These are phyloP conservation scores for Psephotus haematonotus DNA, from an alignment of 2,113 vertebrate species.

Conservation along the genomic window DNA sequence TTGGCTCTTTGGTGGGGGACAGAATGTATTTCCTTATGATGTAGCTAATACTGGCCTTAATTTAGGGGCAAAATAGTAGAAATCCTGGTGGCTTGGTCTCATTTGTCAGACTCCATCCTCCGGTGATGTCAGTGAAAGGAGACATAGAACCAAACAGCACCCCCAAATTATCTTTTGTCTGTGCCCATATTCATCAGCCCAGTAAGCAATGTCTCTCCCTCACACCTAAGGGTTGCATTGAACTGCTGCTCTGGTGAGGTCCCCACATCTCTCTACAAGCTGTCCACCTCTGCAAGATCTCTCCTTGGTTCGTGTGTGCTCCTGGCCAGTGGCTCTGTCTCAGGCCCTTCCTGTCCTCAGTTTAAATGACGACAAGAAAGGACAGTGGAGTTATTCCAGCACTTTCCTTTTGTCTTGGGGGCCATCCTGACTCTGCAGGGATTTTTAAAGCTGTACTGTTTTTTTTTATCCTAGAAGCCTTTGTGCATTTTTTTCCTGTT, in stretches of 20 bases:
- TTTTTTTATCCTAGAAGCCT: neutral
- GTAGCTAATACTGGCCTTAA: neutral
- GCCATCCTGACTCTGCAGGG: neutral
- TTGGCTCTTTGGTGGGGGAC: neutral
- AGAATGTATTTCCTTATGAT: neutral
- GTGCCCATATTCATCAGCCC: neutral
- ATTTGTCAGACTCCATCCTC: neutral
- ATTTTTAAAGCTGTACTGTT: neutral
- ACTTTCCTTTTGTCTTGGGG: neutral
- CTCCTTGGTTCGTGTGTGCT: neutral
- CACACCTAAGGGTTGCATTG: neutral
- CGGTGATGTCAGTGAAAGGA: neutral
- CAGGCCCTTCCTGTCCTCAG: neutral
- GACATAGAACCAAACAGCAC: rapidly evolving
- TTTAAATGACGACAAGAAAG: neutral
- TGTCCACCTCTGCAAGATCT: neutral
- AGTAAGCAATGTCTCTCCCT: neutral
- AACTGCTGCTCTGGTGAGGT: neutral
- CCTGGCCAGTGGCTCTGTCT: constrained; percentile 14
- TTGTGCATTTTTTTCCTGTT: neutral
- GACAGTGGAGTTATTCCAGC: neutral
- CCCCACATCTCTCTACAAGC: neutral
- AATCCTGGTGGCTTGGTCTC: neutral
- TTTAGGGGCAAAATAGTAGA: neutral
- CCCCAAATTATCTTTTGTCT: neutral